Conservation (phyloP, 2,797 vertebrate species). For the Trachops cirrhosus region DNA sequence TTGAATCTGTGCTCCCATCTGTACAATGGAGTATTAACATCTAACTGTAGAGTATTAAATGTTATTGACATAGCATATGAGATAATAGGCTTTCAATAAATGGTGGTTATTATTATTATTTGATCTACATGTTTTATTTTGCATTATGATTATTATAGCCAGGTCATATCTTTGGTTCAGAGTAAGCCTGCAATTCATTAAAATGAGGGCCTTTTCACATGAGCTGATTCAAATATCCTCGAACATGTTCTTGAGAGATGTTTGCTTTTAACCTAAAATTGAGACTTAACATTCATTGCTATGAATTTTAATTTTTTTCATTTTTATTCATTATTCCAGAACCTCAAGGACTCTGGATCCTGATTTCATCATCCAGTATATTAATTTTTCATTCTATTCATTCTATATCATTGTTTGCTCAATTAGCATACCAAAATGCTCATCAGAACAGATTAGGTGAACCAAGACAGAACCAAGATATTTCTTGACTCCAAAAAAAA, state of each 20-base stretch:
- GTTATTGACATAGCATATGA: neutral
- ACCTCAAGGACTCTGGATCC: neutral
- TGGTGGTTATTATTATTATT: neutral
- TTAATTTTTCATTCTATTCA: neutral
- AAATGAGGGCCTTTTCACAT: neutral
- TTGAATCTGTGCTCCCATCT: neutral
- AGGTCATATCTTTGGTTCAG: neutral
- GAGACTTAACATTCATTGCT: neutral
- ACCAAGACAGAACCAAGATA: neutral
- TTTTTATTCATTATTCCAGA: neutral
- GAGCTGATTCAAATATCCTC: neutral
- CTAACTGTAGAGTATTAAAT: neutral
- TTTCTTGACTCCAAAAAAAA: neutral
- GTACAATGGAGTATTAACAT: neutral
- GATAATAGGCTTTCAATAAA: neutral
- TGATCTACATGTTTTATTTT: neutral
- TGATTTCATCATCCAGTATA: neutral
- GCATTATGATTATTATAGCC: neutral
- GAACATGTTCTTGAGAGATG: neutral
- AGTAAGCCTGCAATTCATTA: neutral
- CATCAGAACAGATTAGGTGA: neutral
- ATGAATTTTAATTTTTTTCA: neutral
- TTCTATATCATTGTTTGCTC: neutral
- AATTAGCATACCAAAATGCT: neutral
- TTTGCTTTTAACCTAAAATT: neutral